Base-by-base conservation (phyloP, 2,888 invertebrate genomes). In the Prenolepis imparis region DNA sequence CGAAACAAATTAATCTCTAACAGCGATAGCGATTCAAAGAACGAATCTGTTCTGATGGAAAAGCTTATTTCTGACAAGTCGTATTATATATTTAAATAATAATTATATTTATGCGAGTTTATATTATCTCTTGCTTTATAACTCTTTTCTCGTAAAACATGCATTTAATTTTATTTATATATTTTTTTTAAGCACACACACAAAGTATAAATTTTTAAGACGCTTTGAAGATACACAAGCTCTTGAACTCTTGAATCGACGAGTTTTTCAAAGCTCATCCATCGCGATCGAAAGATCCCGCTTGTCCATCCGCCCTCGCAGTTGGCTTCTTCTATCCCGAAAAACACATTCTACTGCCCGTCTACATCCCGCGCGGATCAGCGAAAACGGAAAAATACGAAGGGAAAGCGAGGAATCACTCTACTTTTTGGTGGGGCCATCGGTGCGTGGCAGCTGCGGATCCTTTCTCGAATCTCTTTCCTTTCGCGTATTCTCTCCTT, bases 361-460 rank as follows among this genome's bases (percentile, higher is more conserved):
- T 87, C 81, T 64, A 83, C 68, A 77, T 59, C 72, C 64, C 61
- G 64, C 24, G 85, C 52, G 74, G 70, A 66, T 66, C 70, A 74
- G 52, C 68, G 82, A 80, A 81, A 81, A 64, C 74, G 57, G 72
- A 70, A 52, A 48, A 73, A 41, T 48, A 39, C 67, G 84, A 81
- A 61, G 81, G 61, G 82, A 63, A 82, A 82, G 24, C 48, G 83
- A 82, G 84, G 87, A 92, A 92, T 91, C 87, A 87, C 86, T 86
- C 70, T 59, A 90, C 87, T 86, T 87, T 86, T 72, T 55, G 4
- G 86, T 48, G 85, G 88, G 86, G 84, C 64, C 88, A 90, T 90
- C 90, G 90, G 89, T 88, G 91, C 90, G 89, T 88, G 85, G 82
- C 93, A 93, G 92, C 92, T 93, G 92, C 84, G 90, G 90, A 88